Conservation (phyloP, 2,113 vertebrate species). For the Catharus bicknelli region DNA sequence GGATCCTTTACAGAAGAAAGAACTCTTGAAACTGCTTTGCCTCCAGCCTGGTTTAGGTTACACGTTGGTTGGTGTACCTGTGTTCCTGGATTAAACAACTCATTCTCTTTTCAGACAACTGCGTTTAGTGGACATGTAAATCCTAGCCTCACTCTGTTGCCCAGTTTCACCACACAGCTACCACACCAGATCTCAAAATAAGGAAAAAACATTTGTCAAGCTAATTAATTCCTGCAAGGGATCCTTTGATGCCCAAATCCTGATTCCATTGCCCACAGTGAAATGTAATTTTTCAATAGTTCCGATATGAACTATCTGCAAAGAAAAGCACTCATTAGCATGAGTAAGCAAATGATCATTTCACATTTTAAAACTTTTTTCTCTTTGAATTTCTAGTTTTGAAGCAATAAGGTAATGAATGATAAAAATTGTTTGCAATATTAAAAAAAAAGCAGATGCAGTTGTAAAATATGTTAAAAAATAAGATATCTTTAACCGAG, state of each 20-base stretch:
- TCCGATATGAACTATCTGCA: neutral
- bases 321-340: neutral
- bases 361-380: neutral
- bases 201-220: neutral
- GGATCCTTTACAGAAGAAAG: neutral
- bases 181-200: neutral
- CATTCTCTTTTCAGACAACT: neutral
- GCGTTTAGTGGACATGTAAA: neutral
- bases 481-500: neutral
- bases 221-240: neutral
- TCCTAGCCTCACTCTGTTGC: neutral
- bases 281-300: neutral
- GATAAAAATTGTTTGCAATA: neutral
- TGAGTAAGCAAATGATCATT: neutral
- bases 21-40: neutral
- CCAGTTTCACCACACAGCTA: neutral
- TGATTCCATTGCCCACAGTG: neutral
- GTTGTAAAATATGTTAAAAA: neutral
- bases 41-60: neutral
- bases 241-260: neutral
- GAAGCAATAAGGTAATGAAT: neutral
- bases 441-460: neutral
- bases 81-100: neutral
- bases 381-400: neutral
- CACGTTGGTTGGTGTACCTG: accelerated